These are phyloP conservation scores for Psophia crepitans DNA, from an alignment of 2,113 vertebrate species.

Conservation along the genomic window DNA sequence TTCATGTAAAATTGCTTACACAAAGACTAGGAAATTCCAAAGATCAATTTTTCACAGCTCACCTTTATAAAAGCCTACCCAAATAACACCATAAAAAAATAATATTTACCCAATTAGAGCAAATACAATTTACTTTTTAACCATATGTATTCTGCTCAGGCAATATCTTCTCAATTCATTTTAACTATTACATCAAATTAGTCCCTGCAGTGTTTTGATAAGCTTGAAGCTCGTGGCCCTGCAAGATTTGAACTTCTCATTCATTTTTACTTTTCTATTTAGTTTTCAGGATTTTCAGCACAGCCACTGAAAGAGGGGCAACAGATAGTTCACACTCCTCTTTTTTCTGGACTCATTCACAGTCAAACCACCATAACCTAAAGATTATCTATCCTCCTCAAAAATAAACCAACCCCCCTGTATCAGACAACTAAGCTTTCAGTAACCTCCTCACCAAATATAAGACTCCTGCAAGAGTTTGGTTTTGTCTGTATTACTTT, in stretches of 20 bases:
- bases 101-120: neutral
- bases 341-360: neutral
- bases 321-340: neutral
- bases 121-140: neutral
- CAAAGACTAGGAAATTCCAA: neutral
- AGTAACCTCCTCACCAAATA: neutral
- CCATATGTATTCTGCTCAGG: neutral
- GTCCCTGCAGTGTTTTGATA: neutral
- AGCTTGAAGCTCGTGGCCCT: neutral
- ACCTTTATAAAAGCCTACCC: neutral
- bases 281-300: neutral
- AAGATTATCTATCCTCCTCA: neutral
- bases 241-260: neutral
- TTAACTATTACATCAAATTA: neutral
- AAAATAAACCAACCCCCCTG: neutral
- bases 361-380: neutral
- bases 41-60: neutral
- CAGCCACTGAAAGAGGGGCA: neutral
- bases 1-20: neutral
- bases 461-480: neutral
- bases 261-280: neutral
- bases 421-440: neutral
- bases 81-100: neutral
- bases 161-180: neutral
- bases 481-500: neutral